Evolutionary conservation across 2,888 invertebrate species (phyloP).

Genomic region (Volucella bombylans): DNA sequence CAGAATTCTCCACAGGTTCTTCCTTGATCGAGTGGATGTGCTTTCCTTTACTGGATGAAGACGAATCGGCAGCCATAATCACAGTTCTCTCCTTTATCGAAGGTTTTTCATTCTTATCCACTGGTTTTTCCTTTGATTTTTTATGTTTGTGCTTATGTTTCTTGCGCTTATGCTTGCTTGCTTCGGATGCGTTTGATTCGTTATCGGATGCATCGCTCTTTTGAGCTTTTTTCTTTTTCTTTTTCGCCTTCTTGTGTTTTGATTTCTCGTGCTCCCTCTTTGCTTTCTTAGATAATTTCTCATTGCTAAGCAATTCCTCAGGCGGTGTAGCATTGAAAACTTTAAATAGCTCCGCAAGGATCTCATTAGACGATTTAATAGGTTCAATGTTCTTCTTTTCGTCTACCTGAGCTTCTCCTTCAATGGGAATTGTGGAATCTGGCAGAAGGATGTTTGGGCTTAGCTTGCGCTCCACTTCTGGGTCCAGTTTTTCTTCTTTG

Average conservation of each 20-base stretch:
- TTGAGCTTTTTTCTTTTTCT: slow-evolving; percentile 63
- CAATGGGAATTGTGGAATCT: slow-evolving; percentile 47
- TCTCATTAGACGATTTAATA: slow-evolving; percentile 84
- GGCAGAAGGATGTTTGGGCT: slow-evolving; percentile 70
- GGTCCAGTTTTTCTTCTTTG: slow-evolving; percentile 80
- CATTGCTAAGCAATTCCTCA: slow-evolving; percentile 83
- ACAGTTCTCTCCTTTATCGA: slow-evolving; percentile 34
- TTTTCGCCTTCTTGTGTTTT: slow-evolving; percentile 81
- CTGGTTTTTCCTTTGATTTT: slow-evolving; percentile 41
- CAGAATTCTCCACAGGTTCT: slow-evolving; percentile 31
- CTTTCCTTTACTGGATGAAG: slow-evolving; percentile 45
- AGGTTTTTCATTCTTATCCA: slow-evolving; percentile 2
- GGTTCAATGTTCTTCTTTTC: slow-evolving; percentile 80
- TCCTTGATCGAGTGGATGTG: slow-evolving; percentile 18
- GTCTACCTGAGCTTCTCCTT: slow-evolving; percentile 65
- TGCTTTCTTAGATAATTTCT: slow-evolving; percentile 78
- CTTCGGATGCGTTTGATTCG: slow-evolving; percentile 46
- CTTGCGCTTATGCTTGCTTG: slow-evolving; percentile 77
- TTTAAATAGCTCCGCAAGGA: slow-evolving; percentile 91
- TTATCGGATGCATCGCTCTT: slow-evolving; percentile 41
- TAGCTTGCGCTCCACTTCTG: slow-evolving; percentile 79
- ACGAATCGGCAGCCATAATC: slow-evolving; percentile 59
- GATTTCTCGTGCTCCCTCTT: slow-evolving; percentile 80
- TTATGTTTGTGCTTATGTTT: slow-evolving; percentile 80
- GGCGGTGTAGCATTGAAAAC: slow-evolving; percentile 87